phyloP scores from a whole-genome alignment of 1,140 invertebrate species.

The Bombus difficillimus region DNA sequence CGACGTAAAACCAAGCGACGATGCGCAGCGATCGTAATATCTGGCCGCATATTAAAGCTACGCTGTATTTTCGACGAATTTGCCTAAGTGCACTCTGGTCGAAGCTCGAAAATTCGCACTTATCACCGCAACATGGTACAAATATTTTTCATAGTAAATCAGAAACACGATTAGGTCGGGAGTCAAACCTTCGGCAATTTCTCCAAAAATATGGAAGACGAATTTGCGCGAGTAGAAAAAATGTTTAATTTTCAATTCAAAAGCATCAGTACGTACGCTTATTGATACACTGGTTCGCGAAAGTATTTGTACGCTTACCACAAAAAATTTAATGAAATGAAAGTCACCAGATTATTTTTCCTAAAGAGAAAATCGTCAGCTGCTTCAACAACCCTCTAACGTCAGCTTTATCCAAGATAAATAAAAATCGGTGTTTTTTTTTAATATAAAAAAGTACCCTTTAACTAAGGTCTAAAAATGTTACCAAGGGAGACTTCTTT shows the following conservation, averaged over 20 bases:
- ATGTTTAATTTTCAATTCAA: neutral
- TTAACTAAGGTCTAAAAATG: neutral
- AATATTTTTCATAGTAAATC: slow-evolving; percentile 23
- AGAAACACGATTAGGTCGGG: neutral
- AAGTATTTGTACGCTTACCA: too few species aligned
- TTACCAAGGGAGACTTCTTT: neutral
- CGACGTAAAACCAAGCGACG: neutral
- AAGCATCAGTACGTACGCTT: neutral
- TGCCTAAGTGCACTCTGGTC: slow-evolving; percentile 18
- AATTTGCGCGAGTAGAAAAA: neutral
- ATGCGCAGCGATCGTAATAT: slow-evolving; percentile 34
- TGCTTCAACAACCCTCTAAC: neutral
- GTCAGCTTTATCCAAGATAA: neutral
- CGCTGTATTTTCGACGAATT: slow-evolving; percentile 40
- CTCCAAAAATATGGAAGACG: neutral
- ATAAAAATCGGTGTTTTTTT: neutral
- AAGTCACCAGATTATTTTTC: neutral
- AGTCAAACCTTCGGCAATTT: neutral
- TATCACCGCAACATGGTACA: neutral
- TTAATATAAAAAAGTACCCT: neutral
- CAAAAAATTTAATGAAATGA: neutral
- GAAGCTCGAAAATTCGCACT: slow-evolving; percentile 16
- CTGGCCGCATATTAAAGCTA: slow-evolving; percentile 39
- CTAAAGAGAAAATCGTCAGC: neutral
- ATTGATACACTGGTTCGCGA: too few species aligned